phyloP scores from a whole-genome alignment of 2,113 vertebrate genomes.

The Aspidoscelis tigris region DNA sequence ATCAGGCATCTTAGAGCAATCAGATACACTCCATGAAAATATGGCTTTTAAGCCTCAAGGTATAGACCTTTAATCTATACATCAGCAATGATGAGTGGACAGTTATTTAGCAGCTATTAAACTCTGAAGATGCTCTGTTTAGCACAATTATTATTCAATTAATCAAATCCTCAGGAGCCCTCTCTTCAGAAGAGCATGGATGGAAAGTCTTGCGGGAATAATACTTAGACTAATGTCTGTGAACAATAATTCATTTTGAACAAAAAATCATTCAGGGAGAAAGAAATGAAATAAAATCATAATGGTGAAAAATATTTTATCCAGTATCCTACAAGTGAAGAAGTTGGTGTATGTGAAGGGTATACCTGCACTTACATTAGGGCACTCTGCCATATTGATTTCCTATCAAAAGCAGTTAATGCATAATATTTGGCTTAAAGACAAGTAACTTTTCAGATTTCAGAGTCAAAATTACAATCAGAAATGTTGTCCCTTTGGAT shows the following conservation, averaged over 20 bases:
- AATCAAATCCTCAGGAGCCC: constrained; percentile 20
- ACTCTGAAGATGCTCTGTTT: constrained; percentile 9
- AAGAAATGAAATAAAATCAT: background rate
- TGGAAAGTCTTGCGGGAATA: background rate
- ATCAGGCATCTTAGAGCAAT: constrained; percentile 29
- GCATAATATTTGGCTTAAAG: background rate
- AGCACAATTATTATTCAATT: constrained; percentile 43
- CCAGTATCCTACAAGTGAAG: background rate
- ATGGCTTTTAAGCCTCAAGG: constrained; percentile 1
- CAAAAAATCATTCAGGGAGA: constrained; percentile 2
- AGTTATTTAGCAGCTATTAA: constrained; percentile 16
- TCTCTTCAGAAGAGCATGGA: background rate
- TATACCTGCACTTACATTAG: background rate
- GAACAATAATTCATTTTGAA: background rate
- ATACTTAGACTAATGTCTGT: background rate
- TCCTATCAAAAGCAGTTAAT: background rate
- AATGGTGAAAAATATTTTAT: background rate
- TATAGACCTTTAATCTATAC: constrained; percentile 13
- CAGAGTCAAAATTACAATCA: background rate
- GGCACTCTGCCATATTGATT: background rate
- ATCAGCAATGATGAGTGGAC: constrained; percentile 22
- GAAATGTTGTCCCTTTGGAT: background rate
- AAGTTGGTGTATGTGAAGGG: background rate
- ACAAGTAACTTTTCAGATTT: background rate
- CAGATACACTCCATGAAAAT: constrained; percentile 18